Evolutionary conservation across 1,140 invertebrate genomes (phyloP), one percentile per base, ranked within the genome.

Genomic region (Pseudomyrmex concolor): DNA sequence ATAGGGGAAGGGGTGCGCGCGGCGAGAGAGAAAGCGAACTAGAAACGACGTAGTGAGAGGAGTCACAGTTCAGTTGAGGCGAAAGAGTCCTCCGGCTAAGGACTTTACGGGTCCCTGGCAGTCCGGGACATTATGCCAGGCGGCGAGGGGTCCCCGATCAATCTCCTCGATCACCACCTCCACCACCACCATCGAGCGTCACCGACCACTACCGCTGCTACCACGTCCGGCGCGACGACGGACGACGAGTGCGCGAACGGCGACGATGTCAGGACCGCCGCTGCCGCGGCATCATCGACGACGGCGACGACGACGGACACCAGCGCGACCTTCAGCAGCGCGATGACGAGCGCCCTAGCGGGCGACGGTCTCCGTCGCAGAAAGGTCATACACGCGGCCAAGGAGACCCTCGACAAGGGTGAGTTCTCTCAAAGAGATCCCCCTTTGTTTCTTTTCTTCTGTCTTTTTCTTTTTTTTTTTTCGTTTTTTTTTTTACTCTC

Each of bases 351-450:
- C 68, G 85, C 70, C 72, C 73, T 84, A 57, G 82, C 89, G 68
- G 92, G 88, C 77, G 92, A 94, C 73, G 93, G 92, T 82, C 90
- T 95, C 60, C 92, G 94, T 87, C 93, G 95, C 82, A 94, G 95
- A 89, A 96, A 95, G 93, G 94, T 96, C 91, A 95, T 96, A 88
- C 93, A 95, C 88, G 95, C 94, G 89, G 96, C 96, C 76, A 95
- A 95, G 93, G 95, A 96, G 88, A 96, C 95, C 70, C 91, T 96
- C 76, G 95, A 95, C 89, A 95, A 95, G 93, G 96, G 96, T 96
- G 91, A 93, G 92, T 59, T 43, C 34, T 34, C 34, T 34, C 34
- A 34, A 34, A 5, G 54, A 17, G 34, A n/a, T 1, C 15, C 22
- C 54, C 34, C 34, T 34, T 34, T 34, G 34, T 34, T 34, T 34